A percentile compares a stretch with the other conserved stretches of the same genome.
These are phyloP conservation scores for Equus przewalskii DNA, from an alignment of 2,113 vertebrate species.

Conservation along the genomic window DNA sequence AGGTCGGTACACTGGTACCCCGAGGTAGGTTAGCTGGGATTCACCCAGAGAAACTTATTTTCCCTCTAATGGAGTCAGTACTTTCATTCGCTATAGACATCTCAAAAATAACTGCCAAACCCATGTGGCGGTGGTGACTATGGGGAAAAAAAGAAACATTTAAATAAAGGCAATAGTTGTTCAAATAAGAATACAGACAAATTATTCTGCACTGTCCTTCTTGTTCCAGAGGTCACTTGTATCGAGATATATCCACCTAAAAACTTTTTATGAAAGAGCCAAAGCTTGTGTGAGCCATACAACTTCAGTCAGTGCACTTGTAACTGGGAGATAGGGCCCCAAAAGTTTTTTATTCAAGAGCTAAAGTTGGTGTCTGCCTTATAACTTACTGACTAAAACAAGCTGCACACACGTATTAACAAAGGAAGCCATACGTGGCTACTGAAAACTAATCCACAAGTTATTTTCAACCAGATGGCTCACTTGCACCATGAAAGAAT, in stretches of 20 bases:
- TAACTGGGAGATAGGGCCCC: neutral
- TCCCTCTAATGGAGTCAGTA: neutral
- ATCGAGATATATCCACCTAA: constrained; percentile 14
- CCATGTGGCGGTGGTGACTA: neutral
- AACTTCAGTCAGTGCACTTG: neutral
- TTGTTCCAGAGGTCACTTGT: neutral
- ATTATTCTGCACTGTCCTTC: neutral
- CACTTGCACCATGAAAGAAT: neutral
- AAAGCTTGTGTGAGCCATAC: neutral
- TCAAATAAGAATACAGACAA: constrained; percentile 18
- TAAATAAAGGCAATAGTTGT: constrained; percentile 40
- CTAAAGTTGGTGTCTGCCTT: constrained; percentile 22
- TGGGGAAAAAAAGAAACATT: neutral
- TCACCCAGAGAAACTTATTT: constrained; percentile 33
- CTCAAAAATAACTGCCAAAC: constrained; percentile 49
- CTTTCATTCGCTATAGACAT: constrained; percentile 7
- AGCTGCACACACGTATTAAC: neutral
- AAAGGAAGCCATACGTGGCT: neutral
- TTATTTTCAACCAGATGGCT: constrained; percentile 34
- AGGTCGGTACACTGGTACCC: neutral
- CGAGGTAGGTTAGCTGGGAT: neutral
- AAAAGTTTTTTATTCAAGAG: constrained; percentile 38
- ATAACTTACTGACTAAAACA: neutral
- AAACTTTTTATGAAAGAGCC: neutral
- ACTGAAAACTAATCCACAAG: constrained; percentile 24